Conservation (phyloP, 2,888 invertebrate genomes). For the Parelbella ahira region DNA sequence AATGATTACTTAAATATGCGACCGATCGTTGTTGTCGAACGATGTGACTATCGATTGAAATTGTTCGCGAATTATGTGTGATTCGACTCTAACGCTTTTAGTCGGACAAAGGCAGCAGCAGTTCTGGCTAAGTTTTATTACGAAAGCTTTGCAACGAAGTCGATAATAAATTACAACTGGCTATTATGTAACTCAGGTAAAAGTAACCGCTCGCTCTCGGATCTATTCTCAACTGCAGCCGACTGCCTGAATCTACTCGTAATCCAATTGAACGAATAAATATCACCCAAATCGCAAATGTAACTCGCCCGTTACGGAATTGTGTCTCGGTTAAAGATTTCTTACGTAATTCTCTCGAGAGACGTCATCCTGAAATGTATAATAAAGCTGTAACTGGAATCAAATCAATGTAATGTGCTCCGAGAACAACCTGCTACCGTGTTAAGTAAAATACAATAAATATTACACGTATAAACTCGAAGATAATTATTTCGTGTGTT, state of each 20-base stretch:
- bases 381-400: slow-evolving; percentile 53
- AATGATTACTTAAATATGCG: too few relatives aligned
- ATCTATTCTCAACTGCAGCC: slow-evolving; percentile 65
- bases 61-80: too few relatives aligned
- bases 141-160: slow-evolving; percentile 71
- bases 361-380: slow-evolving; percentile 64
- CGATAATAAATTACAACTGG: slow-evolving; percentile 74
- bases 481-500: too few relatives aligned
- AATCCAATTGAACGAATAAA: slow-evolving; percentile 7
- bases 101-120: slow-evolving; percentile 31
- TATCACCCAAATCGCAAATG: slow-evolving; percentile 3
- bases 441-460: too few relatives aligned
- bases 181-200: slow-evolving; percentile 72
- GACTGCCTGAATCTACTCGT: slow-evolving; percentile 11
- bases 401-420: slow-evolving; percentile 50
- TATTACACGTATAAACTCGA: too few relatives aligned
- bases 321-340: background rate
- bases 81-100: too few relatives aligned
- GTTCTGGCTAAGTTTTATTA: slow-evolving; percentile 58
- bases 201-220: slow-evolving; percentile 66
- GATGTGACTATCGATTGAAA: too few relatives aligned
- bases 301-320: background rate
- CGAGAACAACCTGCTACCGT: slow-evolving; percentile 10
- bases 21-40: too few relatives aligned
- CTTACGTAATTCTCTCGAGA: slow-evolving; percentile 30